phyloP scores from a whole-genome alignment of 2,797 vertebrate species.

The Gallinago stenura region DNA sequence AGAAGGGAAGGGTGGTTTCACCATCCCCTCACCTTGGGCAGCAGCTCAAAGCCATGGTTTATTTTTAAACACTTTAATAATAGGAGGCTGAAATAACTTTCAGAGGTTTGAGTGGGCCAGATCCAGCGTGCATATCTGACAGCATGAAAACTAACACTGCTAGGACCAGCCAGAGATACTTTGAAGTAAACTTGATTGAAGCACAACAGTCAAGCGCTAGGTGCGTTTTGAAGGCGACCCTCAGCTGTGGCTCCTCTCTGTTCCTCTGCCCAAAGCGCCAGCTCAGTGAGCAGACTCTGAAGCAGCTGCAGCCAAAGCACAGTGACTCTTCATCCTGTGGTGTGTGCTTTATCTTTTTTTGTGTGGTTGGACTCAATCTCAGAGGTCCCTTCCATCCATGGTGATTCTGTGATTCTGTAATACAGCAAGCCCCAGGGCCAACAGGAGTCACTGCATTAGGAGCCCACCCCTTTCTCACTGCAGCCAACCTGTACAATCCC shows the following conservation, averaged over 20 bases:
- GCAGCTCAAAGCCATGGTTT: not conserved
- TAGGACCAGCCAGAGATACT: not conserved
- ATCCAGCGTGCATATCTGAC: not conserved
- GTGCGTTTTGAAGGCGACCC: not conserved
- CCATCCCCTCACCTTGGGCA: slow-evolving; percentile 38
- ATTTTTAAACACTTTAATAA: slow-evolving; percentile 57
- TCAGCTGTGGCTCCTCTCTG: not conserved
- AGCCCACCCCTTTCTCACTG: not conserved
- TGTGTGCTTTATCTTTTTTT: too few relatives aligned
- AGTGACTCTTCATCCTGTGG: not conserved
- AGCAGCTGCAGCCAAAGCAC: not conserved
- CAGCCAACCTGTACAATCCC: not conserved
- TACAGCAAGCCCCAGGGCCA: not conserved
- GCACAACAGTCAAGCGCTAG: not conserved
- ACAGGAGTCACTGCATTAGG: not conserved
- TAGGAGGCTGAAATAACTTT: slow-evolving; percentile 50
- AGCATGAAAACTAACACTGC: not conserved
- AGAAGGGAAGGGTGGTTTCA: not conserved
- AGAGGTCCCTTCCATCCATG: too few relatives aligned
- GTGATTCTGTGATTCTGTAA: not conserved
- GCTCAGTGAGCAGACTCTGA: not conserved
- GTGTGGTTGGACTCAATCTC: too few relatives aligned
- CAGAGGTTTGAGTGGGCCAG: not conserved
- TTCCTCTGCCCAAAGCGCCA: not conserved
- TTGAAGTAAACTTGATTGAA: slow-evolving; percentile 32